These are phyloP conservation scores for Sphaeramia orbicularis DNA, from an alignment of 2,797 vertebrate species.

Conservation along the genomic window DNA sequence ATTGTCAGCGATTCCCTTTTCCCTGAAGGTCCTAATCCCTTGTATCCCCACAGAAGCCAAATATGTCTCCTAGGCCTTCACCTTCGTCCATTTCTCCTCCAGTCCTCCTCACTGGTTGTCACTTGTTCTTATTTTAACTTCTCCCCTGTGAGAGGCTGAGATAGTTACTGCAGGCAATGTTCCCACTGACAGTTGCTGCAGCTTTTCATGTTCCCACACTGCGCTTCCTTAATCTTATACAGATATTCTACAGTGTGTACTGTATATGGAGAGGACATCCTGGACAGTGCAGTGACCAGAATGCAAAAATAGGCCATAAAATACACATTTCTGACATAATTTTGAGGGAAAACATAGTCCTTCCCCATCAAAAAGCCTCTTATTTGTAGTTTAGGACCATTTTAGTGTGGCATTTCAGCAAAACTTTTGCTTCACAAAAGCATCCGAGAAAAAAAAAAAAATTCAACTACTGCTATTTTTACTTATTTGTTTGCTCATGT, in stretches of 20 bases:
- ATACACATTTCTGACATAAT: conserved; percentile 30
- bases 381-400: conserved; percentile 5
- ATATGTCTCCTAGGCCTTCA: conserved; percentile 55
- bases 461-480: not conserved
- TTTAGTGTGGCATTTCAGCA: not conserved
- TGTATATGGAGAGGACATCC: conserved; percentile 18
- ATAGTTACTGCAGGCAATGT: conserved; percentile 53
- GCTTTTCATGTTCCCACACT: conserved; percentile 72
- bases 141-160: conserved; percentile 65
- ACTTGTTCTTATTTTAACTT: conserved; percentile 73
- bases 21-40: conserved; percentile 16
- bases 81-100: conserved; percentile 40
- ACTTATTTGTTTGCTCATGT: conserved; percentile 4
- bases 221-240: conserved; percentile 55
- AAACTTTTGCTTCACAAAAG: not conserved
- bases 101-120: conserved; percentile 38
- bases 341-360: conserved; percentile 10
- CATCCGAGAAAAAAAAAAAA: not conserved
- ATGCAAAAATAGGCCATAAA: conserved; percentile 21
- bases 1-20: conserved; percentile 11
- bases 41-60: conserved; percentile 32
- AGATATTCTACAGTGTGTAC: conserved; percentile 65
- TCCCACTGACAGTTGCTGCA: conserved; percentile 68
- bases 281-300: conserved; percentile 32
- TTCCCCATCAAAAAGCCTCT: not conserved